These are phyloP conservation scores for Chaunax sp. DNA, from an alignment of 2,797 vertebrate genomes.

Conservation along the genomic window DNA sequence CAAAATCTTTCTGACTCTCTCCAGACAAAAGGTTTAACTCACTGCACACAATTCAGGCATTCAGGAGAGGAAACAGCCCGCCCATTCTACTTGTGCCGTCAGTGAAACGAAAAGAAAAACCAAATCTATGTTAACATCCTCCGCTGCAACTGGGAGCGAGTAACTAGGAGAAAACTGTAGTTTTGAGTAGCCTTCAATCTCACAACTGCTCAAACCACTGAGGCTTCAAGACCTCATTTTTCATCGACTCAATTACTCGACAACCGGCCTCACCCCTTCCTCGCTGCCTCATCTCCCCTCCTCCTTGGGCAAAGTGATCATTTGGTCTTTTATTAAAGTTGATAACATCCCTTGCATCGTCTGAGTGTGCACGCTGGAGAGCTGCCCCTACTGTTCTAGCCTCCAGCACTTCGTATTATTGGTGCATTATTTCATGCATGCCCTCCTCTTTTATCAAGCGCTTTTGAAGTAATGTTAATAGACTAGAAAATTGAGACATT, in stretches of 20 bases:
- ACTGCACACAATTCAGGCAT: constrained; percentile 40
- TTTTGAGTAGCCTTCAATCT: constrained; percentile 66
- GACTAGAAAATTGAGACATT: constrained; percentile 99
- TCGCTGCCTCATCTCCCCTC: constrained; percentile 50
- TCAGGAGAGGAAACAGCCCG: constrained; percentile 47
- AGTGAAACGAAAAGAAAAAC: constrained; percentile 58
- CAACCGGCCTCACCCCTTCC: constrained; percentile 70
- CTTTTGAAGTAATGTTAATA: constrained; percentile 99
- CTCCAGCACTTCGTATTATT: constrained; percentile 95
- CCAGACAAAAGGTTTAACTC: constrained; percentile 63
- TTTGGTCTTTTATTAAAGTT: constrained; percentile 94
- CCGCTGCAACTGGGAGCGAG: constrained; percentile 50
- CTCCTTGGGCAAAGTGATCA: constrained; percentile 86
- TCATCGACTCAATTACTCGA: constrained; percentile 90
- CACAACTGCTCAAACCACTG: constrained; percentile 62
- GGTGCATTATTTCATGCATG: constrained; percentile 97
- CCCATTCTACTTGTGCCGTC: constrained; percentile 40
- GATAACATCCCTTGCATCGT: constrained; percentile 93
- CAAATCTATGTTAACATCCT: constrained; percentile 67
- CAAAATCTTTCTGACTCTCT: constrained; percentile 55
- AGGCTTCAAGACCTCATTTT: constrained; percentile 85
- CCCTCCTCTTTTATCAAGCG: constrained; percentile 96
- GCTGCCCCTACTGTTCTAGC: constrained; percentile 92
- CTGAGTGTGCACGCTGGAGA: constrained; percentile 85
- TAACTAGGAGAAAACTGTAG: constrained; percentile 40